These are phyloP conservation scores for Cydia pomonella DNA, from an alignment of 1,140 invertebrate species.

Conservation along the genomic window DNA sequence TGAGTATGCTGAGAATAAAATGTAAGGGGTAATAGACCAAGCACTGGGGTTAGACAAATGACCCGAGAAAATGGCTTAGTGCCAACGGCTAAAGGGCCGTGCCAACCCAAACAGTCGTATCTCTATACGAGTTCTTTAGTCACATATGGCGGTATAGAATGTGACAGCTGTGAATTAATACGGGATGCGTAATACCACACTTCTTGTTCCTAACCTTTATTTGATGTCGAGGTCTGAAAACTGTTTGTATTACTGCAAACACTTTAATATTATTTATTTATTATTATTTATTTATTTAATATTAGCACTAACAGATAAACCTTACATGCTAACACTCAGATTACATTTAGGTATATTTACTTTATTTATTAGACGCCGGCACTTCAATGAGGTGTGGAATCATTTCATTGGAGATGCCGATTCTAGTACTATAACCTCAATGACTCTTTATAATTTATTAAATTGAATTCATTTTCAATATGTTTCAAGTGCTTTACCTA, in stretches of 20 bases:
- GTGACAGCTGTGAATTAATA: background rate
- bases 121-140: background rate
- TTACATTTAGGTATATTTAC: too few relatives aligned
- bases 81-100: background rate
- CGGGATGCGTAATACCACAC: background rate
- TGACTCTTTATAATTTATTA: too few relatives aligned
- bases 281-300: too few relatives aligned
- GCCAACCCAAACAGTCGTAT: background rate
- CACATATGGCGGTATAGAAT: background rate
- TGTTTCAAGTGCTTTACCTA: too few relatives aligned
- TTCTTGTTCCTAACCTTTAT: constrained; percentile 1
- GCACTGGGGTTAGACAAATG: constrained; percentile 19
- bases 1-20: background rate
- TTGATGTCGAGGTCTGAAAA: background rate
- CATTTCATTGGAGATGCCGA: too few relatives aligned
- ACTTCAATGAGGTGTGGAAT: too few relatives aligned
- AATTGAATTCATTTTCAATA: too few relatives aligned
- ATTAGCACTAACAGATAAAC: too few relatives aligned
- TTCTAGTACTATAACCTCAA: too few relatives aligned
- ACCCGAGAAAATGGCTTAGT: constrained; percentile 7
- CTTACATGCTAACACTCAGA: too few relatives aligned
- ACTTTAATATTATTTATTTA: too few relatives aligned
- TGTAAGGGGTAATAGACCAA: background rate
- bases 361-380: too few relatives aligned
- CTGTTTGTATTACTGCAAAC: background rate